Evolutionary conservation across 2,113 vertebrate genomes (phyloP), one percentile per base, ranked within the genome.

Genomic region (Hemichromis elongatus): DNA sequence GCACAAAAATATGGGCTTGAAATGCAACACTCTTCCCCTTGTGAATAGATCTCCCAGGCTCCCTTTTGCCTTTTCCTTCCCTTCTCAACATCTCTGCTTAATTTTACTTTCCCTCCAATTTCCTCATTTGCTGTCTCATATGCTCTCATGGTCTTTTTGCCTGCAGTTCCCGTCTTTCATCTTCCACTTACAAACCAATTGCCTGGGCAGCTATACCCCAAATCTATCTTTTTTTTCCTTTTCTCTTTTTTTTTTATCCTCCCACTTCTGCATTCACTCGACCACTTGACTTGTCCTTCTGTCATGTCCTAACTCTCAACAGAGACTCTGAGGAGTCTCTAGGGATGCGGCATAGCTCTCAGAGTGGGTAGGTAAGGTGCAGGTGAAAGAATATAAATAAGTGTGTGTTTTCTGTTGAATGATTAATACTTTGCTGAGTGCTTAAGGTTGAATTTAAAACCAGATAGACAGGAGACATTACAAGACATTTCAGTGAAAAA

Each of bases 1-100:
- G 91, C 88, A 93, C 89, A 90, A 89, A 92, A 77, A 86, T 87
- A 82, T 53, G 85, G 86, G 83, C 85, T 82, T 90, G 92, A 92
- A 92, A 92, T 84, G 81, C 88, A 89, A 80, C 86, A 56, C 82
- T 87, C 77, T 68, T 86, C 81, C 82, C 84, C 85, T 61, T 87
- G 91, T 57, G 80, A 77, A 81, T 79, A 83, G 56, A 89, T 91
- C 89, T 89, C 87, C 81, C 63, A 18, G 10, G 55, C 81, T 90
- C 82, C 47, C 80, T 47, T 82, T 77, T 81, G 59, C 85, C 85
- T 82, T 86, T 83, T 57, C 63, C 55, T 82, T 50, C 83, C 85
- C 82, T 73, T 89, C 77, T 84, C 86, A 77, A 61, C 63, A 45
- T 77, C 61, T 89, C 90, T 88, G 82, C 82, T 85, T 94, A 90